Evolutionary conservation across 2,797 vertebrate species (phyloP), one percentile per base, ranked within the genome.

Genomic region (Holocentrus rufus): DNA sequence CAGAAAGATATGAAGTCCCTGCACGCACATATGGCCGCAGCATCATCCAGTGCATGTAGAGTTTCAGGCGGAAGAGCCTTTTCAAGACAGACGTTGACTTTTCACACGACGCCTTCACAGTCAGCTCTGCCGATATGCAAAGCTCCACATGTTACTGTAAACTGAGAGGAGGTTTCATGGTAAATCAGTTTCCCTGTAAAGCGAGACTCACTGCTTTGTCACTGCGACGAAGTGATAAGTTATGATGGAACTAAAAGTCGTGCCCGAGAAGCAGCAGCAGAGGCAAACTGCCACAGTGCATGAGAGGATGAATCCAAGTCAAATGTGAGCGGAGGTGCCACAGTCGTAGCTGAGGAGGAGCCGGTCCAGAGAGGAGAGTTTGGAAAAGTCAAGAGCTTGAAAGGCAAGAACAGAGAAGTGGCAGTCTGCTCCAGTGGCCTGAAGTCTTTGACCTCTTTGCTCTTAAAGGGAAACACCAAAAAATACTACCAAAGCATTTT

Each of bases 191-290:
- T 52, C 31, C 34, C 7, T 34, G 42, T 18, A 44, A 23, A 54
- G 3, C 34, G 50, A 18, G 17, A 18, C 31, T 52, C 27, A 4
- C 31, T 42, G 49, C 60, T 69, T 39, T 58, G 27, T 39, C 30
- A 36, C 20, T 74, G 52, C 62, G 34, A 52, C 20, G 27, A 55
- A 56, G 23, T 56, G 30, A 8, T 58, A 57, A 70, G 69, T 5
- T 30, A 27, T 39, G 54, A 39, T 56, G 54, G 22, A 9, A 50
- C 47, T 50, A n/a, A 10, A 50, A 20, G 7, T n/a, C 1, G 47
- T 20, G 54, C 7, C 7, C 4, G 25, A 56, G 20, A 56, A 9
- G 17, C 27, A 50, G 25, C n/a, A 31, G 15, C 50, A 57, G 25
- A 66, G 65, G 30, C 15, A 20, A 57, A 46, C 22, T 25, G 50